These are phyloP conservation scores for Premnoplex brunnescens DNA, from an alignment of 2,797 vertebrate species.

Conservation along the genomic window DNA sequence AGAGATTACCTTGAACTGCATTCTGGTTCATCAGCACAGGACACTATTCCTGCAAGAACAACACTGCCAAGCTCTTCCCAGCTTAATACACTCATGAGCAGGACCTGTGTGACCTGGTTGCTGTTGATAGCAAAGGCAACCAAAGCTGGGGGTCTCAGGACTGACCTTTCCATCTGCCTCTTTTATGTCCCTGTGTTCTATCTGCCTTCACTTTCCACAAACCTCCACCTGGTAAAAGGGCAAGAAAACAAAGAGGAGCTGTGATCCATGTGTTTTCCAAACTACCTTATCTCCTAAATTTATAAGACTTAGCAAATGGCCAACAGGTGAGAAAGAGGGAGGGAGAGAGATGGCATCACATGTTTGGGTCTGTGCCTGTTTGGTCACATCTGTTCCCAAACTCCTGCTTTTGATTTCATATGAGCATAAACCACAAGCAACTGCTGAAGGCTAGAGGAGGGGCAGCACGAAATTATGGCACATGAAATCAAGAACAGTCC, in stretches of 20 bases:
- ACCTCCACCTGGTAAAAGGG: background rate
- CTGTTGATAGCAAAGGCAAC: background rate
- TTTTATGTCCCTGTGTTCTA: accelerated
- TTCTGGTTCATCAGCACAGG: background rate
- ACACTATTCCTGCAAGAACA: background rate
- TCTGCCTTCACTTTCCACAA: background rate
- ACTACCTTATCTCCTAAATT: background rate
- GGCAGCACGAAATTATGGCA: background rate
- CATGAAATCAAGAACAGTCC: background rate
- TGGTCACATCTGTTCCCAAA: conserved; percentile 6
- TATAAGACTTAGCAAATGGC: background rate
- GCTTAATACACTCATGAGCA: accelerated
- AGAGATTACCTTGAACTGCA: background rate
- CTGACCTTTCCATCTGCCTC: background rate
- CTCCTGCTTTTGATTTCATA: background rate
- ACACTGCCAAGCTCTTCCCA: background rate
- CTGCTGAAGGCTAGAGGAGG: background rate
- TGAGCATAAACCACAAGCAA: background rate
- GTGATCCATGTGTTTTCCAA: background rate
- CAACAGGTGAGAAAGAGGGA: conserved; percentile 17
- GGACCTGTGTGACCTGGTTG: accelerated
- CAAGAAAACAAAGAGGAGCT: background rate
- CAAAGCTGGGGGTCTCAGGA: background rate
- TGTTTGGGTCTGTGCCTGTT: background rate
- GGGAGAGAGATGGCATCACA: background rate